Percentiles rank a stretch among this genome's conserved stretches.
These are phyloP conservation scores for Serranochromis macrocephalus DNA, from an alignment of 2,113 vertebrate species.

Conservation along the genomic window DNA sequence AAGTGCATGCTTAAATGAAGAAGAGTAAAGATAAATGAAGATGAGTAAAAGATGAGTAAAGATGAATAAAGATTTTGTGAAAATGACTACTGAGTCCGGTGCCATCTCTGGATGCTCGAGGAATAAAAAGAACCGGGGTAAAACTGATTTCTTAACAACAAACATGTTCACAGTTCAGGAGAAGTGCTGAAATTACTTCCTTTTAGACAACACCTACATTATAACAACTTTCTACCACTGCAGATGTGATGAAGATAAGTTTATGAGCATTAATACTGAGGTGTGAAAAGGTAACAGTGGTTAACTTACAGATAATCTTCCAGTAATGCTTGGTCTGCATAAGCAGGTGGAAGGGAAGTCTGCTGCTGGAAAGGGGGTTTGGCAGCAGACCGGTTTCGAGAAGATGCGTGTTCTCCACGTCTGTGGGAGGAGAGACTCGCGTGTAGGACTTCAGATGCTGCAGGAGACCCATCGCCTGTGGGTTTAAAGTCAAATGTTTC, in stretches of 20 bases:
- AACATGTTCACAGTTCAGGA: background rate
- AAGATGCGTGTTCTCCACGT: conserved; percentile 81
- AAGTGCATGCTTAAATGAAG: too few species aligned
- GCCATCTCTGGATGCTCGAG: too few species aligned
- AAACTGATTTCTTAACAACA: background rate
- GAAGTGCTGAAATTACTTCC: background rate
- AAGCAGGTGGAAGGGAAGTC: conserved; percentile 91
- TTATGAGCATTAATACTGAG: background rate
- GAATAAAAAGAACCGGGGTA: too few species aligned
- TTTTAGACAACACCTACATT: background rate
- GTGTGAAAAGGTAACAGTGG: background rate
- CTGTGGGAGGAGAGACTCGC: conserved; percentile 78
- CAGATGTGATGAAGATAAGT: background rate
- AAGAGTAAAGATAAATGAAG: too few species aligned
- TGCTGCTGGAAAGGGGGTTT: conserved; percentile 70
- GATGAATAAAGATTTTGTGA: too few species aligned
- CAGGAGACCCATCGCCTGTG: conserved; percentile 83
- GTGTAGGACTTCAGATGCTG: conserved; percentile 87
- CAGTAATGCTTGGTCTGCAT: conserved; percentile 82
- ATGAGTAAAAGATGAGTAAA: too few species aligned
- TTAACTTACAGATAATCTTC: conserved; percentile 85
- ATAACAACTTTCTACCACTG: background rate
- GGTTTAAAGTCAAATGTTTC: background rate
- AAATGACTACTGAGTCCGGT: too few species aligned
- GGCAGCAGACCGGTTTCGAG: conserved; percentile 76